A percentile compares a stretch with the other conserved stretches of the same genome.
phyloP scores from a whole-genome alignment of 2,797 vertebrate species.

The Ataeniobius toweri region DNA sequence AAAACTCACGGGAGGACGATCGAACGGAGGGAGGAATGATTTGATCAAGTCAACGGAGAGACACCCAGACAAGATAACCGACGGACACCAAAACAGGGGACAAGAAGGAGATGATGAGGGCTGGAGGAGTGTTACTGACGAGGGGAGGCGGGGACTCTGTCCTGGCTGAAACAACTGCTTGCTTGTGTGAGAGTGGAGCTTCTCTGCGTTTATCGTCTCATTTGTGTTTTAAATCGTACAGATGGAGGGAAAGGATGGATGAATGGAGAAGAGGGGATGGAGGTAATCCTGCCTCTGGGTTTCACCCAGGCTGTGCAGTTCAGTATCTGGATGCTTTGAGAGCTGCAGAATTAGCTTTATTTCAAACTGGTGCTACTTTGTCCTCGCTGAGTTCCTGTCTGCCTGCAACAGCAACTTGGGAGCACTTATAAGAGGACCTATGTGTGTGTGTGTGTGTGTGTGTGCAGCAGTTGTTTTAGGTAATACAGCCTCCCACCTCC shows the following conservation, averaged over 20 bases:
- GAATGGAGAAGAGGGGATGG: conserved; percentile 22
- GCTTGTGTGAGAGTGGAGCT: conserved; percentile 23
- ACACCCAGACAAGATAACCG: conserved; percentile 41
- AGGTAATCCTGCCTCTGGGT: conserved; percentile 53
- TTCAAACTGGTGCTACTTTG: conserved; percentile 78
- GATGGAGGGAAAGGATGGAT: conserved; percentile 41
- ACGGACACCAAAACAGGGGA: conserved; percentile 47
- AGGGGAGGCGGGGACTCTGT: conserved; percentile 24
- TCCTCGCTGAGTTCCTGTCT: conserved; percentile 52
- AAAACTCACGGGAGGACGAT: conserved; percentile 54
- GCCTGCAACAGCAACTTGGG: conserved; percentile 49
- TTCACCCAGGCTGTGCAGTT: conserved; percentile 13
- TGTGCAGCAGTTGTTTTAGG: conserved; percentile 62
- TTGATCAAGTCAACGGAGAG: conserved; percentile 45
- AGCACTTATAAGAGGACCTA: conserved; percentile 35
- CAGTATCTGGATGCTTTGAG: conserved; percentile 30
- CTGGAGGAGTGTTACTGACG: conserved; percentile 15
- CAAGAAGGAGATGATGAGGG: conserved; percentile 36
- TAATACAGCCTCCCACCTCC: conserved; percentile 16
- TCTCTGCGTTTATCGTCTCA: conserved; percentile 41
- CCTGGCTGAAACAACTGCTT: conserved; percentile 59
- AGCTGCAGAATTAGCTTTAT: conserved; percentile 76
- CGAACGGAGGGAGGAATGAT: conserved; percentile 43
- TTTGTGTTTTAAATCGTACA: conserved; percentile 35
- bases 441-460: conserved; percentile 16